Base-by-base conservation (phyloP, 1,140 invertebrate species). In the Philotrypesis tridentata region DNA sequence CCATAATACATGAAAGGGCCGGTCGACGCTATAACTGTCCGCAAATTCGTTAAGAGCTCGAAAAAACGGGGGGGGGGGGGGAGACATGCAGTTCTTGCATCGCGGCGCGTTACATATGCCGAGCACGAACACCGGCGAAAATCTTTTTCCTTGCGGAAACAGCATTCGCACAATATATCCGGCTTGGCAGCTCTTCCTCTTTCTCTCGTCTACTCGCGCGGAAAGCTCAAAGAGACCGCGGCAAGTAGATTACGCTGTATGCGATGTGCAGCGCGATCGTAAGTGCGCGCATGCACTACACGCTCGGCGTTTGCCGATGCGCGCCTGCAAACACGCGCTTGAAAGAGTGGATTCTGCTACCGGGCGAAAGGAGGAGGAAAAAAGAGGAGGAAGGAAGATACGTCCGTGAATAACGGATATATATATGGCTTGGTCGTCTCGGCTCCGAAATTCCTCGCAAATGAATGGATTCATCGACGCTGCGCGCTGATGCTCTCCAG, bases 241-340 rank as follows among this genome's bases (percentile, higher is more conserved):
- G 70, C 61, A 79, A 83, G 82, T 83, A 75, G 82, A 83, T 83
- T 79, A 79, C 60, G 43, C 40, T 29, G 17, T 27, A 11, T 5
- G 61, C 27, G 43, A 37, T 71, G 63, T 55, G 67, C 37, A 17
- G 29, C 7, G 72, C 72, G 27, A 79, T 37, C n/a, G 17, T 79
- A 71, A 60, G 43, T 81, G 43, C 67, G 9, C 27, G 23, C n/a
- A 70, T 61, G 21, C 55, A 70, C 23, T 55, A 65, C 8, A 29
- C 4, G 14, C 33, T 37, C 9, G 33, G 33, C 33, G 4, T 3
- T 1, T 33, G 7, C 12, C 27, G 21, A 7, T n/a, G n/a, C 33
- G 37, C 48, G 6, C n/a, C 4, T 29, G 14, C n/a, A 74, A 21
- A 21, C 21, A 9, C n/a, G 27, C 67, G 37, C 61, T 65, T 65